Percentiles rank a stretch among this genome's conserved stretches.
Evolutionary conservation across 2,113 vertebrate genomes (phyloP).

Genomic region (Podarcis cretensis): DNA sequence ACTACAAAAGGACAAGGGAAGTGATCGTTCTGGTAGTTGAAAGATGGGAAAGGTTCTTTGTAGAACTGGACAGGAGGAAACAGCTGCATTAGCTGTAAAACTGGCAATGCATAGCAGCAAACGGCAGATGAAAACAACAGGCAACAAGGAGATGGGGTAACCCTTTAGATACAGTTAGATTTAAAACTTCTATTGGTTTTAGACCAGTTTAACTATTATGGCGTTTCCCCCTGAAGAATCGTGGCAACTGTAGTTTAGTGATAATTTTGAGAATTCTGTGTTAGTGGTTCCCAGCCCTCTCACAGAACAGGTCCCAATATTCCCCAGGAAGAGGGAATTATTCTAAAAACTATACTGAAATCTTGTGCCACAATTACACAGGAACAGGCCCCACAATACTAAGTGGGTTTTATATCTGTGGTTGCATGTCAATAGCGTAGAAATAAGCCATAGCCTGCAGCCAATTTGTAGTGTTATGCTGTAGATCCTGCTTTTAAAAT

Average conservation of each 20-base stretch:
- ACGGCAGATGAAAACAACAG: neutral
- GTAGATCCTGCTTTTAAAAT: neutral
- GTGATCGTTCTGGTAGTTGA: conserved; percentile 46
- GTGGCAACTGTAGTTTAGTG: neutral
- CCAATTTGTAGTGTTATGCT: neutral
- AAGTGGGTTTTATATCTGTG: neutral
- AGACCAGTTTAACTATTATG: neutral
- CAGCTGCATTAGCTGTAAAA: conserved; percentile 34
- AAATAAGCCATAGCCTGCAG: neutral
- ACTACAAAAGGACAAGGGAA: conserved; percentile 26
- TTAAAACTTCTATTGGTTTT: neutral
- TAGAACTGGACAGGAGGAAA: conserved; percentile 46
- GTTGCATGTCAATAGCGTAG: neutral
- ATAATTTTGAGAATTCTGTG: neutral
- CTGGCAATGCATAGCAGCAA: neutral
- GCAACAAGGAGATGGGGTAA: neutral
- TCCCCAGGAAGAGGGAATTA: neutral
- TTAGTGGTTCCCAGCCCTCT: neutral
- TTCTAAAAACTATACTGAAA: neutral
- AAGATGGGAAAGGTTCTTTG: conserved; percentile 59
- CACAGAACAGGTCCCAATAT: neutral
- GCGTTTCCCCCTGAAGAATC: neutral
- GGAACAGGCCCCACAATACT: neutral
- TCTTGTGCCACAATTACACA: neutral
- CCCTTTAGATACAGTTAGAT: neutral